phyloP scores from a whole-genome alignment of 2,797 vertebrate species.

The Myiotriccus ornatus region DNA sequence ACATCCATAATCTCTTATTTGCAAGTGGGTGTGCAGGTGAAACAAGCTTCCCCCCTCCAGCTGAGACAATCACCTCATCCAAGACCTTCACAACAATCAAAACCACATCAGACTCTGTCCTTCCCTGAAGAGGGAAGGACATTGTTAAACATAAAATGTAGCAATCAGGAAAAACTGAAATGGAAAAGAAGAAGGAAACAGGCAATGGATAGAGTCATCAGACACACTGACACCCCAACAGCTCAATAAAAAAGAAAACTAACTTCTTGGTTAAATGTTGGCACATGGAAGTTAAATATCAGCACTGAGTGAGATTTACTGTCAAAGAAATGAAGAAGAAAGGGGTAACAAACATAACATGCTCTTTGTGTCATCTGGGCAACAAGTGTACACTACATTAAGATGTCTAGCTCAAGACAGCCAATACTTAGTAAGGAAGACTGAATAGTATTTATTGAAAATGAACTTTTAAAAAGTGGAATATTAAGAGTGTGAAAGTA shows the following conservation, averaged over 20 bases:
- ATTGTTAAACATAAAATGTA: not conserved
- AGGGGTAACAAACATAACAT: not conserved
- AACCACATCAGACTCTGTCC: not conserved
- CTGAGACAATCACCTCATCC: not conserved
- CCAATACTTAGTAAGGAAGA: not conserved
- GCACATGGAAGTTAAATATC: not conserved
- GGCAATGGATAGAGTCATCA: not conserved
- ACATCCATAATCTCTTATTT: not conserved
- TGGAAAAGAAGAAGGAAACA: not conserved
- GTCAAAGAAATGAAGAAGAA: not conserved
- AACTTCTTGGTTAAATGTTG: not conserved
- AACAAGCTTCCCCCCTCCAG: not conserved
- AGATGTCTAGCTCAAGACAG: not conserved
- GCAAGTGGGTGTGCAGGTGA: rapidly evolving
- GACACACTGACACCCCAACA: not conserved
- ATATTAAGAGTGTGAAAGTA: not conserved
- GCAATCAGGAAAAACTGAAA: not conserved
- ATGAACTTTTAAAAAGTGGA: not conserved
- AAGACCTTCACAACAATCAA: not conserved
- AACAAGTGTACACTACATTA: not conserved
- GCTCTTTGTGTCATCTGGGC: not conserved
- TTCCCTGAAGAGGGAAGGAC: not conserved
- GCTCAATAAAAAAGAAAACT: not conserved
- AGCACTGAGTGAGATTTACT: not conserved
- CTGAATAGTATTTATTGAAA: not conserved